Conservation (phyloP, 2,888 invertebrate genomes). For the Coenonympha arcania region DNA sequence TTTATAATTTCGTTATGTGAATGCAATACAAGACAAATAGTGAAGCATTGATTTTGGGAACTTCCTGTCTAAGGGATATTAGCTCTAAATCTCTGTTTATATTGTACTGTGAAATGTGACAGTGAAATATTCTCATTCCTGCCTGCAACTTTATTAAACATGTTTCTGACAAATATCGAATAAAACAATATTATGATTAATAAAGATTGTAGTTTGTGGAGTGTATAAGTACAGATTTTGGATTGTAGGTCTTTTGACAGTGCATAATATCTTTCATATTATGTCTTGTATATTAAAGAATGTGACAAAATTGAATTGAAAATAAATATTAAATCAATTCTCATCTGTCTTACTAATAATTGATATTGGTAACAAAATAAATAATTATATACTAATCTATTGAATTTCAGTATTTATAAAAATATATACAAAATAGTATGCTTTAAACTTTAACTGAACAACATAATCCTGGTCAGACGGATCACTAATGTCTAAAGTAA, state of each 20-base stretch:
- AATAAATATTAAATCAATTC: slow-evolving; percentile 16
- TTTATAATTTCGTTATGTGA: not conserved
- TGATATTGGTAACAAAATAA: slow-evolving; percentile 35
- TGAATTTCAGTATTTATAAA: not conserved
- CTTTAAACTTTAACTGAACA: no score
- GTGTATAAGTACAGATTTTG: slow-evolving; percentile 41
- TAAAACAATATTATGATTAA: not conserved
- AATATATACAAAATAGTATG: no score
- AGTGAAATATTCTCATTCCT: no score
- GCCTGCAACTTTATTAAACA: no score
- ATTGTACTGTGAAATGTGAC: no score
- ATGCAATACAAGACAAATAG: no score
- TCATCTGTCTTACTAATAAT: slow-evolving; percentile 45
- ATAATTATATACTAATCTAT: not conserved
- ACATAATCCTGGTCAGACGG: no score
- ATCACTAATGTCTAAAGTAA: no score
- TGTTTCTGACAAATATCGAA: no score
- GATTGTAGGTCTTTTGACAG: slow-evolving; percentile 64
- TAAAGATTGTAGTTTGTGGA: slow-evolving; percentile 1
- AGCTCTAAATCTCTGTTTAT: no score
- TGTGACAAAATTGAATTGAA: slow-evolving; percentile 18
- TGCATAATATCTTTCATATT: slow-evolving; percentile 48
- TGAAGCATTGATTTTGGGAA: no score
- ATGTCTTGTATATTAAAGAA: slow-evolving; percentile 31
- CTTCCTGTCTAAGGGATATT: no score